Conservation (phyloP, 1,140 invertebrate genomes). For the Solenopsis fugax region DNA sequence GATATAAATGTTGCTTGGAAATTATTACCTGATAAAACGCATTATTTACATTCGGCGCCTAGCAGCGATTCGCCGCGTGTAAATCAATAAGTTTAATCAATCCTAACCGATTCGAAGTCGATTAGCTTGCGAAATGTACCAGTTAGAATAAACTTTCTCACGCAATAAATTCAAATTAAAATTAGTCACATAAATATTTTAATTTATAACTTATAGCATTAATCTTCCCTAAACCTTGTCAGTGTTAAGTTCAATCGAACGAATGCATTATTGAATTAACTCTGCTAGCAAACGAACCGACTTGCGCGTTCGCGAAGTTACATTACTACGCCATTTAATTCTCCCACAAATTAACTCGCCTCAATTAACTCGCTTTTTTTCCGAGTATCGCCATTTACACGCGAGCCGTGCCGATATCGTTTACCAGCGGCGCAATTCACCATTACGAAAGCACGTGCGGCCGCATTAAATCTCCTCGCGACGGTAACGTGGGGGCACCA, state of each 20-base stretch:
- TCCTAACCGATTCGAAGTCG: background rate
- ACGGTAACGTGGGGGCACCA: conserved; percentile 30
- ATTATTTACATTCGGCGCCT: conserved; percentile 46
- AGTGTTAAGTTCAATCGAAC: background rate
- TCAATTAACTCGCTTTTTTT: conserved; percentile 59
- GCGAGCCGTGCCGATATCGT: conserved; percentile 68
- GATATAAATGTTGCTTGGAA: conserved; percentile 45
- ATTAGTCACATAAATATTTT: background rate
- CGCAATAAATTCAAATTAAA: conserved; percentile 2
- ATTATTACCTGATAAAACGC: conserved; percentile 39
- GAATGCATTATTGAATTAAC: background rate
- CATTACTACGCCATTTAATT: conserved; percentile 3
- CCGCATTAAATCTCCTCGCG: conserved; percentile 71
- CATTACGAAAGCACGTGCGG: conserved; percentile 73
- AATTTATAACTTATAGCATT: background rate
- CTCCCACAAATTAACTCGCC: conserved; percentile 57
- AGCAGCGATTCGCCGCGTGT: background rate
- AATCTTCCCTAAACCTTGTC: background rate
- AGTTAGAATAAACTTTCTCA: conserved; percentile 24
- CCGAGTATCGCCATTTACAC: conserved; percentile 34
- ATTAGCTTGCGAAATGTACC: conserved; percentile 24
- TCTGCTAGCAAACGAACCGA: background rate
- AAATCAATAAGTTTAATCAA: conserved; percentile 25
- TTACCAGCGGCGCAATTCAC: conserved; percentile 63
- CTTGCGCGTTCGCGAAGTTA: background rate